Conservation (phyloP, 2,888 invertebrate species). For the Ommatoiulus sabulosus region DNA sequence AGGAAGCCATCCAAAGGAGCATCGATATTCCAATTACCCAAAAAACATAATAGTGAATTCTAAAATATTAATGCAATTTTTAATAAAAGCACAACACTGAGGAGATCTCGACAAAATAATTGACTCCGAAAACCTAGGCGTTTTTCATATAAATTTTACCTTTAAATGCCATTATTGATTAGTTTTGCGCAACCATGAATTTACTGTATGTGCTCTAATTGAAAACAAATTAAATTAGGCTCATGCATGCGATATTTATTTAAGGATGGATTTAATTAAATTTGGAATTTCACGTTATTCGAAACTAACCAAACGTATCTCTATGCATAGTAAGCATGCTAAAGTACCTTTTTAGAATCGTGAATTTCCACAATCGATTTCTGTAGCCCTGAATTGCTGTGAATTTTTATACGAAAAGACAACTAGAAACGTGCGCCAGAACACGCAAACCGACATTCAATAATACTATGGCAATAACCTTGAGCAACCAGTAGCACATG, state of each 20-base stretch:
- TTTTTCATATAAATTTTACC: no score
- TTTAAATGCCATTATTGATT: no score
- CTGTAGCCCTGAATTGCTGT: background rate
- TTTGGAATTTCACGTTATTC: no score
- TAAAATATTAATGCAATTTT: background rate
- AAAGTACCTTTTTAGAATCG: background rate
- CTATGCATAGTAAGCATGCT: background rate
- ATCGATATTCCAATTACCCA: background rate
- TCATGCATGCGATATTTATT: no score
- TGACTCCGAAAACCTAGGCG: no score
- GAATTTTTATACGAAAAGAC: background rate
- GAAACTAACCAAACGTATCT: no score
- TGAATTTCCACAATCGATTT: background rate
- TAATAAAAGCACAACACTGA: background rate
- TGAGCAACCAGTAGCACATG: background rate
- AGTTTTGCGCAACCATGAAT: no score
- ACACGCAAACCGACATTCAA: background rate
- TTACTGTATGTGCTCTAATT: no score
- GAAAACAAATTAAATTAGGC: no score
- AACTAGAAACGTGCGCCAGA: background rate
- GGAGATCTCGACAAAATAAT: no score
- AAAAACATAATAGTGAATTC: background rate
- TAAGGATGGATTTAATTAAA: no score
- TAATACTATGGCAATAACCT: conserved; percentile 31
- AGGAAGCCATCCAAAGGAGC: background rate